Evolutionary conservation across 2,888 invertebrate species (phyloP), one percentile per base, ranked within the genome.

Genomic region (Abrostola tripartita): DNA sequence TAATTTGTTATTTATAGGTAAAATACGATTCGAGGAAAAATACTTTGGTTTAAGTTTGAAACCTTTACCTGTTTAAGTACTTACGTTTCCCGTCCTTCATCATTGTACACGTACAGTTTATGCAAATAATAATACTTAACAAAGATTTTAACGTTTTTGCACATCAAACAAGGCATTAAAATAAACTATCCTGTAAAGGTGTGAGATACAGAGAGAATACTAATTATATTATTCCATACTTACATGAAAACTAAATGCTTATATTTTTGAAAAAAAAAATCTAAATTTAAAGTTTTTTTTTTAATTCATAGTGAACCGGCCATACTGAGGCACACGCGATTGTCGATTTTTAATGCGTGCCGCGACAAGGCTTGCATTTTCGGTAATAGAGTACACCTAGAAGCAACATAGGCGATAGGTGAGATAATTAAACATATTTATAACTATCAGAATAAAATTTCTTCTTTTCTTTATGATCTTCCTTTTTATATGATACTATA

Each of bases 261-360:
- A 24, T 24, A 24, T 24, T 24, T 24, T 24, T 24, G 24, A 24
- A 24, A 24, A 24, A 24, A 24, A 24, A 24, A 24, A 24, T 2
- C 4, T 2, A 4, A 24, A 24, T 24, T 24, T 1, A 24, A 24
- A 24, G 24, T 24, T 24, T 24, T 24, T 24, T 24, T 24, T 6
- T 59, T 62, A 53, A 64, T 58, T 58, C 14, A 24, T 72, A 62
- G 64, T 61, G 69, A 72, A 61, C 65, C 40, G 40, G 82, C 88
- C 65, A 74, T 58, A 11, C 6, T 67, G 71, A 82, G 78, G 87
- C 61, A 81, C 86, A 84, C 65, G 10, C 75, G 78, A 82, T 83
- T 82, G 86, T 84, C 85, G 86, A 87, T 89, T 90, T 90, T 89
- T 88, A 90, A 90, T 88, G 88, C 85, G 85, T 87, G 81, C 84